phyloP scores from a whole-genome alignment of 2,113 vertebrate species.

The Haemorhous mexicanus region DNA sequence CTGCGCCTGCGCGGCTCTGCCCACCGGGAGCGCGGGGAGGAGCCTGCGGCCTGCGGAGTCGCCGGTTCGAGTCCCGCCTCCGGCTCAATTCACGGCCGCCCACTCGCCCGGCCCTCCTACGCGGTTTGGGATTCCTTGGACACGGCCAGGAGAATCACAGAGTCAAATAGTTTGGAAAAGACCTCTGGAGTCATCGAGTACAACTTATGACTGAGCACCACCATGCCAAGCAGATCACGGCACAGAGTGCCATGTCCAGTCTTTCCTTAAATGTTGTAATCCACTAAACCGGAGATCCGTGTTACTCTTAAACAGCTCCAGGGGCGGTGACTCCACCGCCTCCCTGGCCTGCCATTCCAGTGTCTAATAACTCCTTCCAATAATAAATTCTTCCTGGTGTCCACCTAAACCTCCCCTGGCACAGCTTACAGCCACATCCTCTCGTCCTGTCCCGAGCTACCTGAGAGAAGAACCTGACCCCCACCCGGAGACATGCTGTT shows the following conservation, averaged over 20 bases:
- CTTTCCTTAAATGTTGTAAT: neutral
- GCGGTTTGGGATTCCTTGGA: rapidly evolving
- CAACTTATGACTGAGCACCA: too few species aligned
- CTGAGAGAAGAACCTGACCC: neutral
- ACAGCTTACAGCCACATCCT: too few species aligned
- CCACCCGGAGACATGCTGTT: neutral
- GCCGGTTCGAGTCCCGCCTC: rapidly evolving
- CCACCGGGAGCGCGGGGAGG: neutral
- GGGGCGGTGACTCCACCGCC: too few species aligned
- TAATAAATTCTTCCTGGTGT: neutral
- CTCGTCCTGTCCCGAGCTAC: rapidly evolving
- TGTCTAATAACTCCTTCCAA: too few species aligned
- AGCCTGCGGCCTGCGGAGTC: rapidly evolving
- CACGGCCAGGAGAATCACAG: neutral
- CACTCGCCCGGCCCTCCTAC: rapidly evolving
- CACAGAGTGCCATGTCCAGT: too few species aligned
- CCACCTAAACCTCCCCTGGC: neutral
- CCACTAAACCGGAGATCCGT: too few species aligned
- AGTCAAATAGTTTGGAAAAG: neutral
- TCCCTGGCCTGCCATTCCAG: neutral
- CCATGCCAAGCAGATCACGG: neutral
- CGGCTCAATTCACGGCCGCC: rapidly evolving
- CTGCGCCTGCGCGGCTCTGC: neutral
- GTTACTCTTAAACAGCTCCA: neutral
- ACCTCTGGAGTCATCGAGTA: neutral